These are phyloP conservation scores for Patiria miniata DNA, from an alignment of 35 echinoderm and acorn worm species.

Conservation along the genomic window DNA sequence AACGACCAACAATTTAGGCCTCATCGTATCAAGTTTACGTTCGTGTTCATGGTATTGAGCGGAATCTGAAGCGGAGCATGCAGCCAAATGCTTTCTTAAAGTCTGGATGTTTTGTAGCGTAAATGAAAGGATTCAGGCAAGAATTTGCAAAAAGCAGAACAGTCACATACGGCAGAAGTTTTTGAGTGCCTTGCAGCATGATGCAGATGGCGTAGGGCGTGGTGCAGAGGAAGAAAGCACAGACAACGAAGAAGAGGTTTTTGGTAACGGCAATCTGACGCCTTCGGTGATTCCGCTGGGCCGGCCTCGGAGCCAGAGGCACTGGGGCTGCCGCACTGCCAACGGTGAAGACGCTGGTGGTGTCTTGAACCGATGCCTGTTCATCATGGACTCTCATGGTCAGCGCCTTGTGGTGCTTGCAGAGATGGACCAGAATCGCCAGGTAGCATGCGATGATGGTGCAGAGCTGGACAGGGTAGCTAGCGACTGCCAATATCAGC, in stretches of 20 bases:
- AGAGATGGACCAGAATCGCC: slow-evolving; percentile 58
- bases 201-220: slow-evolving; percentile 82
- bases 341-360: too few species aligned
- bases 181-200: slow-evolving; percentile 65
- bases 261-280: slow-evolving; percentile 82
- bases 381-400: slow-evolving; percentile 70
- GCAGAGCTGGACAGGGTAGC: slow-evolving; percentile 74
- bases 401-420: slow-evolving; percentile 7
- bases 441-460: slow-evolving; percentile 69
- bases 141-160: slow-evolving; percentile 70
- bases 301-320: background rate
- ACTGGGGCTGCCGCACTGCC: too few species aligned
- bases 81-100: slow-evolving; percentile 74
- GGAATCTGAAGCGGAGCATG: slow-evolving; percentile 60
- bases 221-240: slow-evolving; percentile 73
- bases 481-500: slow-evolving; percentile 51
- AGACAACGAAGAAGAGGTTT: slow-evolving; percentile 86
- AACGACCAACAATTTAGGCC: too few species aligned
- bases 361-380: slow-evolving; percentile 18
- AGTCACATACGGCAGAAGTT: slow-evolving; percentile 70
- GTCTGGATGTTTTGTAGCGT: slow-evolving; percentile 87
- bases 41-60: too few species aligned
- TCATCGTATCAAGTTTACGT: too few species aligned
- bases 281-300: slow-evolving; percentile 47
- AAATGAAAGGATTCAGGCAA: slow-evolving; percentile 86